Evolutionary conservation across 2,797 vertebrate species (phyloP).

Genomic region (Fundulus diaphanus): DNA sequence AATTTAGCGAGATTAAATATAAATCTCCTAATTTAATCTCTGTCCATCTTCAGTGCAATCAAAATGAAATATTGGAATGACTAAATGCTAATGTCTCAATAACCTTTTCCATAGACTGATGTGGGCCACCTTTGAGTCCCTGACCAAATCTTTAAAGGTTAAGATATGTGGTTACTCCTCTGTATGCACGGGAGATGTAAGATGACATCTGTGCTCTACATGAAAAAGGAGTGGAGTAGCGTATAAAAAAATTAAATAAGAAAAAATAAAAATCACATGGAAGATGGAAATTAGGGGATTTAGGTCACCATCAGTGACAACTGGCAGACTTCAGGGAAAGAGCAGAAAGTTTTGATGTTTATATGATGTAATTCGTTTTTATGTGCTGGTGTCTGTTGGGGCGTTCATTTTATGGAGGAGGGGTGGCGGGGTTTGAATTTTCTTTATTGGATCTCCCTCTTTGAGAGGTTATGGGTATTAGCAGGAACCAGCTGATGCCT

Average conservation of each 20-base stretch:
- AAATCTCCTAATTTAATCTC: conserved; percentile 4
- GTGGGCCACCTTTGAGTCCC: conserved; percentile 59
- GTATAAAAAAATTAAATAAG: too few species aligned
- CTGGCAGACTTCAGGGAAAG: conserved; percentile 67
- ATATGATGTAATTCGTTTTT: conserved; percentile 63
- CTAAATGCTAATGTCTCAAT: conserved; percentile 74
- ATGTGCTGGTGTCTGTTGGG: conserved; percentile 44
- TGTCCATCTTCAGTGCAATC: conserved; percentile 52
- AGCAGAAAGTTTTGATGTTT: conserved; percentile 64
- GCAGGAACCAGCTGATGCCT: conserved; percentile 67
- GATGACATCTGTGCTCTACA: conserved; percentile 48
- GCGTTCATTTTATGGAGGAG: conserved; percentile 24
- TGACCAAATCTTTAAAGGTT: conserved; percentile 71
- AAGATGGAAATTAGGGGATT: conserved; percentile 66
- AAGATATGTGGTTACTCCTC: conserved; percentile 55
- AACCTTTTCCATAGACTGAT: conserved; percentile 77
- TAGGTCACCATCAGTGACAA: conserved; percentile 68
- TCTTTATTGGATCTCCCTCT: conserved; percentile 52
- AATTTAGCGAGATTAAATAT: neutral
- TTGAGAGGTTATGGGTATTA: conserved; percentile 66
- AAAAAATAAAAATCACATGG: conserved; percentile 60
- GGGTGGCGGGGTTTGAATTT: conserved; percentile 22
- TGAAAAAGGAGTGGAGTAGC: conserved; percentile 22
- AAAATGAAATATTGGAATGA: conserved; percentile 55
- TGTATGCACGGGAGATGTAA: conserved; percentile 26